Conservation (phyloP, 2,888 invertebrate genomes). For the Notodonta ziczac region DNA sequence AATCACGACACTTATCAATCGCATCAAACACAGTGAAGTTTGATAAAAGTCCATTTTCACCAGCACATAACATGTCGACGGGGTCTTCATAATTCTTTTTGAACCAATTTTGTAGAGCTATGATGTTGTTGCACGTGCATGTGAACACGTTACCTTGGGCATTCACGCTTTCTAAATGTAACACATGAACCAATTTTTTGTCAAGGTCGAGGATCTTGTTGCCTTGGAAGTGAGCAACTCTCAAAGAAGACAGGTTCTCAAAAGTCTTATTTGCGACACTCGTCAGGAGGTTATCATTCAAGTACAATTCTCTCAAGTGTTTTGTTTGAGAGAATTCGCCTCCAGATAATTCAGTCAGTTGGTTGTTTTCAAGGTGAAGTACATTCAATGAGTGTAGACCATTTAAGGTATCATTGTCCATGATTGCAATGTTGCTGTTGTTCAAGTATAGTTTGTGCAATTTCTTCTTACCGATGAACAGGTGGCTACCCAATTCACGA, state of each 20-base stretch:
- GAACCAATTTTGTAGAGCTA: conserved; percentile 88
- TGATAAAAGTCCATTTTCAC: conserved; percentile 73
- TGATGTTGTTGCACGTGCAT: conserved; percentile 89
- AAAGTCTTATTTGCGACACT: conserved; percentile 90
- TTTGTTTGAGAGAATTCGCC: conserved; percentile 92
- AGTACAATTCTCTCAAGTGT: conserved; percentile 90
- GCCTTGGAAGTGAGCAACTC: conserved; percentile 89
- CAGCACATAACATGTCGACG: conserved; percentile 87
- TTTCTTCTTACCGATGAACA: conserved; percentile 93
- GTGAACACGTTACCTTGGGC: conserved; percentile 91
- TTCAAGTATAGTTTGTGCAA: conserved; percentile 91
- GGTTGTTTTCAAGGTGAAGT: conserved; percentile 91
- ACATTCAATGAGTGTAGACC: conserved; percentile 89
- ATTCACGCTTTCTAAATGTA: conserved; percentile 86
- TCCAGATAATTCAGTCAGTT: conserved; percentile 88
- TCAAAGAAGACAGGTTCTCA: conserved; percentile 87
- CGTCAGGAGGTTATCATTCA: conserved; percentile 91
- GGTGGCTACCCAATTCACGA: conserved; percentile 89
- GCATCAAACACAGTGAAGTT: conserved; percentile 78
- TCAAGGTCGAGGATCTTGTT: conserved; percentile 90
- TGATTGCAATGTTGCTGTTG: conserved; percentile 88
- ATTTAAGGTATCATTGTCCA: conserved; percentile 92
- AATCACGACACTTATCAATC: conserved; percentile 78
- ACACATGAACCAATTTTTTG: conserved; percentile 85
- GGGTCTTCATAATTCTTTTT: conserved; percentile 86